Base-by-base conservation (phyloP, 2,888 invertebrate species). In the Dryobotodes eremita region DNA sequence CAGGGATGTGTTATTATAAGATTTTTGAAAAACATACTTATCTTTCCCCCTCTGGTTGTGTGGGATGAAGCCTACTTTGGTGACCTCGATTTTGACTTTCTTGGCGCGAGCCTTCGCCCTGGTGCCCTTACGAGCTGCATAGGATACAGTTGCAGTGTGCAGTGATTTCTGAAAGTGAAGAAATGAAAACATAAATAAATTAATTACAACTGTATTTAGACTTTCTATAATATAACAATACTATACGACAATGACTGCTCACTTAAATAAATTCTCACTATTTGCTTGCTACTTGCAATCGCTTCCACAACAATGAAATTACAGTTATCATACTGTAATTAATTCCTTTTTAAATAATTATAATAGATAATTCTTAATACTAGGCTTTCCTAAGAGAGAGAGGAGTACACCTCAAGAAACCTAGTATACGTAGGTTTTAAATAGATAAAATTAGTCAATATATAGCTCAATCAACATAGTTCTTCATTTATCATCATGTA, bases 111-210 rank as follows among this genome's bases (percentile, higher is more conserved):
- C 98, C 89, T 97, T 98, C 71, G 98, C 98, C 85, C 98, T 97
- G 6, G 98, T 98, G 72, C 98, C 98, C 94, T 98, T 98, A 83
- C 99, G 97, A 0, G 98, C 98, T 8, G 98, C 98, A 95, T 98
- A 98, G 86, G 97, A 96, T 70, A 97, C 93, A 84, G 97, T 94
- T 83, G 97, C 95, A 86, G 97, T 95, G 93, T 98, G 97, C 87
- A 98, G 85, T 87, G 94, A 93, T 82, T 97, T 95, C 97, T 97
- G 88, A 61, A 68, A 77, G 8, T 36, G 0, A 13, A 0, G 17
- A 26, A 53, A 76, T 3, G 0, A 23, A 48, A 23, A 11, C 0
- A 59, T 20, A 50, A 59, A 65, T 77, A 71, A 71, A 61, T 13
- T 17, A 53, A n/a, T 53, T 17, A 46, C 36, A 31, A 0, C 20